phyloP scores from a whole-genome alignment of 2,797 vertebrate genomes.

The Sternotherus odoratus region DNA sequence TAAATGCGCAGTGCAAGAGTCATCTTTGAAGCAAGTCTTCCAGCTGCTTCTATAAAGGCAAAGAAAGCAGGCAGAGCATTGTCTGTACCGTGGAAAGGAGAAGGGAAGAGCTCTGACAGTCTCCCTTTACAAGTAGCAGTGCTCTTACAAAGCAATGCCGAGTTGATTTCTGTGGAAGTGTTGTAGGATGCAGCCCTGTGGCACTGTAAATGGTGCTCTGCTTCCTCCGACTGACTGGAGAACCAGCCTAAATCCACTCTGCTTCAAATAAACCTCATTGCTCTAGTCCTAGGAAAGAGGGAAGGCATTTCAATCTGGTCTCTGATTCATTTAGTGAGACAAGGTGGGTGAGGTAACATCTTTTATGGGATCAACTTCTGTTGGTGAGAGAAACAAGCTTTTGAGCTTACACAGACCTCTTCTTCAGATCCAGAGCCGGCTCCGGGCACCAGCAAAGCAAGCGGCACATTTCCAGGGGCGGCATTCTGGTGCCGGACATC shows the following conservation, averaged over 20 bases:
- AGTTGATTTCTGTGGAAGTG: neutral
- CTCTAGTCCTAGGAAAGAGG: fast-evolving
- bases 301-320: neutral
- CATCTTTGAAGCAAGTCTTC: neutral
- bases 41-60: neutral
- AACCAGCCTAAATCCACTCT: fast-evolving
- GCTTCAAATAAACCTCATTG: neutral
- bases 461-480: too few species aligned
- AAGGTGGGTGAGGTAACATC: neutral
- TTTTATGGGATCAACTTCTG: neutral
- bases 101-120: neutral
- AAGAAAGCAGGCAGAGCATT: neutral
- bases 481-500: too few species aligned
- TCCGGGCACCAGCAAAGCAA: too few species aligned
- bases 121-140: neutral
- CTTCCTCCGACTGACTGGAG: neutral
- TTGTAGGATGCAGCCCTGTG: fast-evolving
- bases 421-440: neutral
- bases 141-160: neutral
- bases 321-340: neutral
- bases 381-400: neutral
- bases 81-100: neutral
- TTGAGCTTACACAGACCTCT: neutral
- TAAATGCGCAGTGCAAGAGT: neutral
- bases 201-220: fast-evolving